Base-by-base conservation (phyloP, 64 coral and sea anemone genomes). In the Exaiptasia diaphana region DNA sequence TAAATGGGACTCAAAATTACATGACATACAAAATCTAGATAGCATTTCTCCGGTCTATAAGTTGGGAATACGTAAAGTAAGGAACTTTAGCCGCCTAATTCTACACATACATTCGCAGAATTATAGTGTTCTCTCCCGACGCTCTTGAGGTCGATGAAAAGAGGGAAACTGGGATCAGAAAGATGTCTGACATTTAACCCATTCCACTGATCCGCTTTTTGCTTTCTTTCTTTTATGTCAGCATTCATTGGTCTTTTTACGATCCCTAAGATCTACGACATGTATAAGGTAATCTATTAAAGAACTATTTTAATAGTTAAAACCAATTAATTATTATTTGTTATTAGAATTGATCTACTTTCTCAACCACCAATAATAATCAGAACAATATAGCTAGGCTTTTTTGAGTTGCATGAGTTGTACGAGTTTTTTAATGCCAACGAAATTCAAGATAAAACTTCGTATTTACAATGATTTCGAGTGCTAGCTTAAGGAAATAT, bases 161-260 rank as follows among this genome's bases (percentile, higher is more conserved):
- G n/a, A n/a, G n/a, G n/a, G n/a, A n/a, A n/a, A n/a, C n/a, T n/a
- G n/a, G n/a, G n/a, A n/a, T n/a, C n/a, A 15, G 63, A 62, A 9
- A 22, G 7, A 43, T 5, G 12, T 8, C 40, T 73, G 40, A 14
- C n/a, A n/a, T n/a, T n/a, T n/a, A n/a, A n/a, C n/a, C n/a, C n/a
- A n/a, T n/a, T n/a, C n/a, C n/a, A n/a, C n/a, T n/a, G n/a, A n/a
- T n/a, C n/a, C n/a, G n/a, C n/a, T 4, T 13, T 14, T 8, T 43
- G 20, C 11, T 4, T 11, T 40, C 14, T 17, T 33, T 71, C 50
- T 6, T 59, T 36, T 42, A 56, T 48, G 30, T 33, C 29, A 94
- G 91, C 78, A 17, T 94, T 94, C 36, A 65, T 94, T 71, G 64
- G 73, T 23, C 75, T 88, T 33, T 94, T 94, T 54, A 94, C 86